Evolutionary conservation across 2,797 vertebrate species (phyloP).

Genomic region (Falco peregrinus): DNA sequence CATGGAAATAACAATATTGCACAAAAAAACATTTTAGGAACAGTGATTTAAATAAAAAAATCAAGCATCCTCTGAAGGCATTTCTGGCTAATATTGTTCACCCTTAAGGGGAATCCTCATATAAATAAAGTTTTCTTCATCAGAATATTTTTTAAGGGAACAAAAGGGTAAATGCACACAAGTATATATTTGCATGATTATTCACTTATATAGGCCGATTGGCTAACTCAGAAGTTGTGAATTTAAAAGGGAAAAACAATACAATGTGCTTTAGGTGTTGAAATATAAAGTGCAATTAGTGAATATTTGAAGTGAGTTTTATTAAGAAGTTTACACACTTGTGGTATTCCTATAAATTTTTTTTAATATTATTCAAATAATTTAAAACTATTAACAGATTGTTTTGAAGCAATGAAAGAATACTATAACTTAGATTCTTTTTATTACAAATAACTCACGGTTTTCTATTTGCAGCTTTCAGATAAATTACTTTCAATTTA

Average conservation of each 20-base stretch:
- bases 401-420: background rate
- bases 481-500: background rate
- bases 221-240: background rate
- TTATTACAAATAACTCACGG: background rate
- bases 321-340: background rate
- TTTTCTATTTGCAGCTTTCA: background rate
- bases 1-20: background rate
- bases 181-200: background rate
- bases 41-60: background rate
- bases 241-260: background rate
- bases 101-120: background rate
- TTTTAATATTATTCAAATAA: background rate
- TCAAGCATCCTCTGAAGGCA: background rate
- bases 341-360: background rate
- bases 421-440: background rate
- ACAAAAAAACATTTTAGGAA: background rate
- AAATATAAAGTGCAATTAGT: background rate
- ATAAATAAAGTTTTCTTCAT: background rate
- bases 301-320: background rate
- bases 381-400: background rate
- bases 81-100: background rate
- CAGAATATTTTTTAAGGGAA: background rate
- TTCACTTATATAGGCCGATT: background rate
- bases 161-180: background rate
- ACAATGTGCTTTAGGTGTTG: background rate